Evolutionary conservation across 2,888 invertebrate genomes (phyloP), one percentile per base, ranked within the genome.

Genomic region (Clistopyga incitator): DNA sequence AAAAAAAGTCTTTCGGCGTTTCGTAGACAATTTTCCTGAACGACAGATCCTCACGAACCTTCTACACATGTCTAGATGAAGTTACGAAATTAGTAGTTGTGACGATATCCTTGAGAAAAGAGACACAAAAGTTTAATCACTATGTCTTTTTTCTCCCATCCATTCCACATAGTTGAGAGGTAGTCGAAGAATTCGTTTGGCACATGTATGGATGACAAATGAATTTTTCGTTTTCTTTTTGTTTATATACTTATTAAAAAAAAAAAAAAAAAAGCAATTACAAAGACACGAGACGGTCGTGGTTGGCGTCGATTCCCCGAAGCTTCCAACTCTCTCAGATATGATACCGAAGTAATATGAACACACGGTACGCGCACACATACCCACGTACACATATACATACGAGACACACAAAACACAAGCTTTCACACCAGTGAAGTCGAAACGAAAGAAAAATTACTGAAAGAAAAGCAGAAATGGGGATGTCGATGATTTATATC

Each of bases 401-500:
- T n/a, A n/a, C n/a, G n/a, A 78, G 56, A 79, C 47, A 84, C 79
- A 81, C 76, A 81, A 79, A 56, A 81, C 67, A 68, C 70, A 71
- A 68, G 83, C 78, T 68, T 52, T 76, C 50, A 86, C 79, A 74
- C 50, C 23, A 38, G 59, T 74, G 47, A 50, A 61, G 52, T 64
- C 75, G 76, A 82, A 79, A 78, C 59, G 80, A 76, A 76, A 68
- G 45, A 67, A 82, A 52, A 81, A 82, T 25, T 61, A 64, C 52
- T 13, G 56, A n/a, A 56, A 42, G 64, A 75, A 59, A 76, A 71
- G 20, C 42, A 76, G 72, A 74, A 50, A 81, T 80, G 78, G 81
- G 84, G 80, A 80, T 82, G 84, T 86, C 82, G 82, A 84, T 83
- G 79, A 56, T 72, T 82, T 82, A 85, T 80, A 79, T 85, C 84